phyloP scores from a whole-genome alignment of 2,797 vertebrate species.

The Dipus sagitta region DNA sequence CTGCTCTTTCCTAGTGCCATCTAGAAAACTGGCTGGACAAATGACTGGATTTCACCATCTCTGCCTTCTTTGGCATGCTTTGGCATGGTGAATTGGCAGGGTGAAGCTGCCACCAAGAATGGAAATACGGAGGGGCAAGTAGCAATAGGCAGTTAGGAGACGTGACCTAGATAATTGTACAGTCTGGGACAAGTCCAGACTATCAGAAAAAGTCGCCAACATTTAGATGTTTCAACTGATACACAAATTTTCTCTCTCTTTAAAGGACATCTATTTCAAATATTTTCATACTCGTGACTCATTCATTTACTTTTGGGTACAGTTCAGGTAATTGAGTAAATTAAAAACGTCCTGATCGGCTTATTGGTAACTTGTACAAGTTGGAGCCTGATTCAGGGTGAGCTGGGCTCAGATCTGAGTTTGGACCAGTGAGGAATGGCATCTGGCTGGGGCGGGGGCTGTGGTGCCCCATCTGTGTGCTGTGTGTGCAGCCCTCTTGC shows the following conservation, averaged over 20 bases:
- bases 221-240: constrained; percentile 48
- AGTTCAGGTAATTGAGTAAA: constrained; percentile 21
- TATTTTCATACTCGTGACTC: constrained; percentile 16
- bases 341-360: neutral
- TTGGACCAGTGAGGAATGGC: neutral
- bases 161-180: constrained; percentile 3
- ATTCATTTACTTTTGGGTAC: constrained; percentile 28
- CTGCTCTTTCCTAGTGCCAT: neutral
- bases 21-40: neutral
- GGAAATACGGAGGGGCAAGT: neutral
- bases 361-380: neutral
- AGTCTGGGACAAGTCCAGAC: constrained; percentile 19
- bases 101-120: neutral
- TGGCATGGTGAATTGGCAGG: neutral
- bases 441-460: neutral
- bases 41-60: constrained; percentile 22
- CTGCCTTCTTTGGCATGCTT: constrained; percentile 2
- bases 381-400: constrained; percentile 6
- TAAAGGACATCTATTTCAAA: constrained; percentile 51
- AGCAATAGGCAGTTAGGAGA: neutral
- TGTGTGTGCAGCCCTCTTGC: neutral
- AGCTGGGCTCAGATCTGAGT: neutral
- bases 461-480: neutral
- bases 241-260: constrained; percentile 54
- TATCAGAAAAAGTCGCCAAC: constrained; percentile 45